Percentiles rank a stretch among this genome's conserved stretches.
phyloP scores from a whole-genome alignment of 2,888 invertebrate species.

The Agonopterix alstromeriana region DNA sequence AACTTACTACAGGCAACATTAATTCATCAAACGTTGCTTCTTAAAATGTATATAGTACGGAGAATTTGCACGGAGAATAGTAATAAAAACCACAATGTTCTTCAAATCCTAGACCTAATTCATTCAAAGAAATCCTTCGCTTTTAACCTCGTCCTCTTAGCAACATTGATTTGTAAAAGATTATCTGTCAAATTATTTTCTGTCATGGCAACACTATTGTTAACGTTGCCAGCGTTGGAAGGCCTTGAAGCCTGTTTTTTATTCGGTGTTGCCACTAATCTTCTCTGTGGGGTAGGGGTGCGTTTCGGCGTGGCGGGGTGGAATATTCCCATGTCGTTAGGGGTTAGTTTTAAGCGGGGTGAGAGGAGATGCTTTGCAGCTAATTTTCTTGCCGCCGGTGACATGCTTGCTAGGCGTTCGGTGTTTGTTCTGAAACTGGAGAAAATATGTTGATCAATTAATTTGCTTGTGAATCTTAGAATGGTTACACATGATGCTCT shows the following conservation, averaged over 20 bases:
- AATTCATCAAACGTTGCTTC: too few relatives aligned
- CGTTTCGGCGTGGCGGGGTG: slow-evolving; percentile 39
- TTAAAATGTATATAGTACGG: too few relatives aligned
- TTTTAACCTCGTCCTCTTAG: slow-evolving; percentile 83
- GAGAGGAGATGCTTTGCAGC: slow-evolving; percentile 80
- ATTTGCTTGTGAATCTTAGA: background rate
- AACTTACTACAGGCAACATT: too few relatives aligned
- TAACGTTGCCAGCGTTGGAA: slow-evolving; percentile 12
- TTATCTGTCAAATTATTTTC: slow-evolving; percentile 86
- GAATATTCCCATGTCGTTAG: slow-evolving; percentile 49
- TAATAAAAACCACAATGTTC: too few relatives aligned
- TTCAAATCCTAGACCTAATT: too few relatives aligned
- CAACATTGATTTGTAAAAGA: slow-evolving; percentile 86
- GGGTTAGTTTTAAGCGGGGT: slow-evolving; percentile 60
- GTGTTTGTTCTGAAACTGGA: slow-evolving; percentile 78
- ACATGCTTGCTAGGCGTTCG: slow-evolving; percentile 92
- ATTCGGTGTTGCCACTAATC: slow-evolving; percentile 40
- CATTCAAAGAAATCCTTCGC: slow-evolving; percentile 87
- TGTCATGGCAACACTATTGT: slow-evolving; percentile 22
- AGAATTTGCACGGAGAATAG: too few relatives aligned
- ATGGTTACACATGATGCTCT: too few relatives aligned
- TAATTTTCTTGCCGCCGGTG: slow-evolving; percentile 94
- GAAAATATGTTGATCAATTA: slow-evolving; percentile 18
- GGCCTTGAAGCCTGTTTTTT: slow-evolving; percentile 19
- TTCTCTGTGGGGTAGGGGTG: slow-evolving; percentile 26